Base-by-base conservation (phyloP, 2,113 vertebrate genomes). In the Martes martes region DNA sequence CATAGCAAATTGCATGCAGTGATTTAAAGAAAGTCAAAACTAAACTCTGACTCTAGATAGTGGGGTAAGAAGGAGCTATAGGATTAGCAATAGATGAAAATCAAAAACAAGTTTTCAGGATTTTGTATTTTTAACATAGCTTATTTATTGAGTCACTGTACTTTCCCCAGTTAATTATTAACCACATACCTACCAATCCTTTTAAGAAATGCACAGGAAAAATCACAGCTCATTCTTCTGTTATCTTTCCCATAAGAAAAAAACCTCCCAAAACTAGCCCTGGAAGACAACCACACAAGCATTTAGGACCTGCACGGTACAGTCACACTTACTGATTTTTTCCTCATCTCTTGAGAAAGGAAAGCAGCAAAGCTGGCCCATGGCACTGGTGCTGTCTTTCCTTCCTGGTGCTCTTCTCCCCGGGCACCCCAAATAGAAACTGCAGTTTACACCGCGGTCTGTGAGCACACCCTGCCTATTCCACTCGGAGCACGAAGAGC, bases 341-440 rank as follows among this genome's bases (percentile, higher is more conserved):
- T 99, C 99, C 98, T 99, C 99, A 2, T 99, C 99, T 97, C 99
- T 98, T 95, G 99, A 99, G 98, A 99, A 99, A 28, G 99, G 99
- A 94, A 99, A 99, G 98, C 99, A 99, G 99, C 99, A 99, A 93
- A 99, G 99, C 98, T 99, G 99, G 98, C 99, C 99, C 99, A 99
- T 99, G 99, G 98, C 98, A 98, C 98, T 98, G 98, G 98, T 94
- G 78, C 97, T 95, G 87, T 84, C 90, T 52, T 95, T 69, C 93
- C 92, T 85, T 47, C 81, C 97, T 42, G 59, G 96, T 91, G 92
- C 65, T 95, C 92, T 97, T 96, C 97, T 97, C 98, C 24, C 84
- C 45, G 55, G 39, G 96, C 89, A 93, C 98, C 96, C 96, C 89
- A n/a, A 83, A 83, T 52, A 65, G 92, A 98, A 97, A 92, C 97